phyloP scores from a whole-genome alignment of 2,113 vertebrate genomes.

The rat (Rattus norvegicus) region DNA sequence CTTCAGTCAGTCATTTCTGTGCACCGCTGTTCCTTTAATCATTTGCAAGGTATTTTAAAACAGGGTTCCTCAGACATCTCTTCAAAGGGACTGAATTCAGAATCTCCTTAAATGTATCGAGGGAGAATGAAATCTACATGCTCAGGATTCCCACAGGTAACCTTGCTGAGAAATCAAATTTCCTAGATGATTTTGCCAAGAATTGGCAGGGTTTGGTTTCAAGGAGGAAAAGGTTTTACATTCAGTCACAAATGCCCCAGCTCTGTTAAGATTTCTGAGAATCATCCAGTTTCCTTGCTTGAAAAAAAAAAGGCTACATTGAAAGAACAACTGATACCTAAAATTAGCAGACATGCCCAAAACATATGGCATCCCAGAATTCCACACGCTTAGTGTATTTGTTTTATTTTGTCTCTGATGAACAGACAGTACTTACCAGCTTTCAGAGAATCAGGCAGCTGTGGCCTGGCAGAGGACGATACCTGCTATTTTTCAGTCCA shows the following conservation, averaged over 20 bases:
- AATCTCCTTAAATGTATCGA: background rate
- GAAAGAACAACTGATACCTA: background rate
- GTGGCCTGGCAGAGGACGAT: background rate
- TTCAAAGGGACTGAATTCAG: background rate
- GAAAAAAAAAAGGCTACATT: background rate
- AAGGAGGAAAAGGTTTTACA: background rate
- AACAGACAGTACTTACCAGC: background rate
- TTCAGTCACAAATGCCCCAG: background rate
- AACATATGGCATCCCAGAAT: background rate
- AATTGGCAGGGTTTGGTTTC: background rate
- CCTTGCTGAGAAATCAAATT: background rate
- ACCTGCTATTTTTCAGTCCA: background rate
- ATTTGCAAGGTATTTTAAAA: background rate
- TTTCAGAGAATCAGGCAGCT: constrained; percentile 36
- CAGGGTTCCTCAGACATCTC: background rate
- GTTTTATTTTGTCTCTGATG: constrained; percentile 28
- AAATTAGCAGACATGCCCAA: background rate
- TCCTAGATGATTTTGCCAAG: background rate
- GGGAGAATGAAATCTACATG: background rate
- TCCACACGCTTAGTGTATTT: background rate
- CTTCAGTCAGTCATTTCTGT: background rate
- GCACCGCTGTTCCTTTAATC: background rate
- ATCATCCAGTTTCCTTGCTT: background rate
- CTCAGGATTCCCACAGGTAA: background rate
- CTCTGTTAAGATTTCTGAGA: background rate